These are phyloP conservation scores for Corythoichthys haematopterus DNA, from an alignment of 2,113 vertebrate species.

Conservation along the genomic window DNA sequence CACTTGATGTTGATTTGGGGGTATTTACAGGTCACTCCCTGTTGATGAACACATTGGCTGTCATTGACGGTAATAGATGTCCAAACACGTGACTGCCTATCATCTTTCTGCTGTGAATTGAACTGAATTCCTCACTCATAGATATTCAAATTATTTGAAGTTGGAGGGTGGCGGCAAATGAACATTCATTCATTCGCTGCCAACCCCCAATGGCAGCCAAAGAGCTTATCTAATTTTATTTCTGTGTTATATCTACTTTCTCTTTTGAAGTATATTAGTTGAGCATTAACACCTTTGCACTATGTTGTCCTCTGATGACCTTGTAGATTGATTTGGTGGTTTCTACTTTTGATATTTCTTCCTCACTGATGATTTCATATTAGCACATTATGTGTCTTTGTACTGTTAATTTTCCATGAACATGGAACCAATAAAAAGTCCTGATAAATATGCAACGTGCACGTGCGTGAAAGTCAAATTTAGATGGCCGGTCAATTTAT, in stretches of 20 bases:
- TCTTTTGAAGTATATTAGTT: conserved; percentile 20
- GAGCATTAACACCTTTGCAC: conserved; percentile 26
- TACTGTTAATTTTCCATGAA: neutral
- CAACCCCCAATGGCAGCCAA: too few species aligned
- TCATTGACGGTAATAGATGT: too few species aligned
- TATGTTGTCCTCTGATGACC: conserved; percentile 1
- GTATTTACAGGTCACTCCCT: too few species aligned
- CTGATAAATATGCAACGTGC: neutral
- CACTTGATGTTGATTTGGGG: too few species aligned
- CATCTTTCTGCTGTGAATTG: too few species aligned
- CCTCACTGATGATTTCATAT: neutral
- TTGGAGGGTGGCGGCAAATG: too few species aligned
- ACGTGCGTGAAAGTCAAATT: neutral
- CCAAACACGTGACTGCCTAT: too few species aligned
- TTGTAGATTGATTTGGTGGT: neutral
- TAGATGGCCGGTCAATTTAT: conserved; percentile 5
- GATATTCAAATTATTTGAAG: too few species aligned
- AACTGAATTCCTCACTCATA: too few species aligned
- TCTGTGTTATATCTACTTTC: conserved; percentile 24
- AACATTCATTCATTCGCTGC: too few species aligned
- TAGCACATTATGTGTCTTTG: conserved; percentile 7
- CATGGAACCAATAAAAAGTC: neutral
- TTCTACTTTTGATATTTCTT: neutral
- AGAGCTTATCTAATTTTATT: conserved; percentile 5
- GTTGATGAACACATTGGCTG: too few species aligned